A percentile compares a stretch with the other conserved stretches of the same genome.
Evolutionary conservation across 2,113 vertebrate genomes (phyloP).

Genomic region (Callocephalon fimbriatum): DNA sequence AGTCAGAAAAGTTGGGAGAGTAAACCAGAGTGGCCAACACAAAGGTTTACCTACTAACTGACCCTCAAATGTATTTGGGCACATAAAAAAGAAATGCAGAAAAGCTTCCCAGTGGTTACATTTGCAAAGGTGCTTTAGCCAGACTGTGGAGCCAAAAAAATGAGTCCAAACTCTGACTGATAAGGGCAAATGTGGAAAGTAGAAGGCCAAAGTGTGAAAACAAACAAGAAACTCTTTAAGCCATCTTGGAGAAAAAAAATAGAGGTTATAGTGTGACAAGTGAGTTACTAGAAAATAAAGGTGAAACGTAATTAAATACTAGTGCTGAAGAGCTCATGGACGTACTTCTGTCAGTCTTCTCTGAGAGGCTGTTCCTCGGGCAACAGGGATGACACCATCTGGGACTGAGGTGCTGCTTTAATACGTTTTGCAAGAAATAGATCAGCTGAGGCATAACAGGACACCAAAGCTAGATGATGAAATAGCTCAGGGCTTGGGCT

Average conservation of each 20-base stretch:
- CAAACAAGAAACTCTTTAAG: background rate
- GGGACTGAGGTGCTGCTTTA: background rate
- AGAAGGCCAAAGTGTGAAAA: background rate
- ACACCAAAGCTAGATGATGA: background rate
- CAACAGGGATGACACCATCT: background rate
- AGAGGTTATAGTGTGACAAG: background rate
- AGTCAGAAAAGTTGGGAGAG: background rate
- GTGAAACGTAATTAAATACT: background rate
- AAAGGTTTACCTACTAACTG: background rate
- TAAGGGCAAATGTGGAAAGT: background rate
- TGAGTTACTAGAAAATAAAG: background rate
- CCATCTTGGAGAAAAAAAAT: background rate
- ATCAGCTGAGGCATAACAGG: background rate
- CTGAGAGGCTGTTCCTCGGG: background rate
- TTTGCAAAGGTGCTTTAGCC: background rate
- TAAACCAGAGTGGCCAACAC: background rate
- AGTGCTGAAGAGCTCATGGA: background rate
- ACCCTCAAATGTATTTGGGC: background rate
- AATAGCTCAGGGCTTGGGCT: background rate
- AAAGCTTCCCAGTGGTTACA: background rate
- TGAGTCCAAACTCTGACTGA: background rate
- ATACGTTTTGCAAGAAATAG: background rate
- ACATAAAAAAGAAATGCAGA: background rate
- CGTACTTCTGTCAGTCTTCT: background rate
- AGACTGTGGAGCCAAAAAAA: background rate